These are phyloP conservation scores for Allophyes oxyacanthae DNA, from an alignment of 2,888 invertebrate species.

Conservation along the genomic window DNA sequence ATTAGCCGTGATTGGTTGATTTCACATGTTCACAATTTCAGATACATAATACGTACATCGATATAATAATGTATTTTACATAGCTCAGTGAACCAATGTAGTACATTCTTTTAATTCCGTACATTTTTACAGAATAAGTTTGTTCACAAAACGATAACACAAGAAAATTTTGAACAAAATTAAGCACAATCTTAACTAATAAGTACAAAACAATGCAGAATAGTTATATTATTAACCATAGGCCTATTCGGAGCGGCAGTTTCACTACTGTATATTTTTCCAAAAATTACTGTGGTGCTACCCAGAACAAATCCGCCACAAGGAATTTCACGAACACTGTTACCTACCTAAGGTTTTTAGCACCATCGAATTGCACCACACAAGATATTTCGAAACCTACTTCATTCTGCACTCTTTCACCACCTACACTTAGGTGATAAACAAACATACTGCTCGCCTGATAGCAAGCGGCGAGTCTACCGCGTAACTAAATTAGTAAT, in stretches of 20 bases:
- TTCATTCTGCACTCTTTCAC: too few species aligned
- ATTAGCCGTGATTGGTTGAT: conserved; percentile 4
- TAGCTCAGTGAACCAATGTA: too few species aligned
- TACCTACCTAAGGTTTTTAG: background rate
- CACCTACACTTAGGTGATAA: too few species aligned
- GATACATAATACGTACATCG: too few species aligned
- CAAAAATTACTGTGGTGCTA: background rate
- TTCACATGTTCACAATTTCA: background rate
- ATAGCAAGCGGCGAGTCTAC: too few species aligned
- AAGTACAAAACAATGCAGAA: background rate
- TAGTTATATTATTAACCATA: background rate
- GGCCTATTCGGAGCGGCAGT: background rate
- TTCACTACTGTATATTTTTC: background rate
- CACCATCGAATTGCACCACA: conserved; percentile 5
- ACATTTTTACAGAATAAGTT: too few species aligned
- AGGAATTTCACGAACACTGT: background rate
- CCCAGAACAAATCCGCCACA: background rate
- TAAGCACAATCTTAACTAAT: conserved; percentile 1
- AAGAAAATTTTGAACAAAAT: conserved; percentile 1
- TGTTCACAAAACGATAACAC: too few species aligned
- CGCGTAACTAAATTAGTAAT: too few species aligned
- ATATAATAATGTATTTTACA: background rate
- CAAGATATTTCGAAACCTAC: background rate
- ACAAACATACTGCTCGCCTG: too few species aligned
- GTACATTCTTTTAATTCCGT: too few species aligned